These are phyloP conservation scores for Brachymystax lenok DNA, from an alignment of 2,797 vertebrate species.

Conservation along the genomic window DNA sequence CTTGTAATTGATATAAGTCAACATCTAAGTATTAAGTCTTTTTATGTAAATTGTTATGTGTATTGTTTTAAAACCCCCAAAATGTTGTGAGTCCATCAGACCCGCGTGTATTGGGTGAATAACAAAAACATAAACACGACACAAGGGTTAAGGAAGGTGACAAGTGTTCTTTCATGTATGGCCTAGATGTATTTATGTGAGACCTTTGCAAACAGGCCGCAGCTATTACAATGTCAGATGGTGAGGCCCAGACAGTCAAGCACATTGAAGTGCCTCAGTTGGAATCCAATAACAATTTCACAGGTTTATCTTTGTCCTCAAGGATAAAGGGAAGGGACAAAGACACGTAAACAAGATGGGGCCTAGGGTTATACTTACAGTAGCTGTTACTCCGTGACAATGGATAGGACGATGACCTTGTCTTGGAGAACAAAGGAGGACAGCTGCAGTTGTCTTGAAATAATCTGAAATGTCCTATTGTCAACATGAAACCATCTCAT, in stretches of 20 bases:
- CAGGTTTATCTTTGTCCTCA: slow-evolving; percentile 8
- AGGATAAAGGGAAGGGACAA: background rate
- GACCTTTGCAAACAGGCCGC: background rate
- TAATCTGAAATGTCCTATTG: background rate
- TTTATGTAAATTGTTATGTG: too few species aligned
- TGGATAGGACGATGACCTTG: background rate
- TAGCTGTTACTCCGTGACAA: background rate
- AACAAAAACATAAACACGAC: too few species aligned
- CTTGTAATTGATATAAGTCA: too few species aligned
- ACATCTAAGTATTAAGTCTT: too few species aligned
- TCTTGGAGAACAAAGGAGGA: background rate
- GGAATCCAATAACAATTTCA: background rate
- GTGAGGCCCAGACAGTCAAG: background rate
- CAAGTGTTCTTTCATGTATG: background rate
- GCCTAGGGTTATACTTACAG: background rate
- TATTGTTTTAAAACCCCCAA: too few species aligned
- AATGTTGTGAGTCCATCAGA: too few species aligned
- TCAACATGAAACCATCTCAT: background rate
- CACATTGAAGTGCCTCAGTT: background rate
- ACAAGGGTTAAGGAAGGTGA: background rate
- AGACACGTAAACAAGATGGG: background rate
- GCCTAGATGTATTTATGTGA: background rate
- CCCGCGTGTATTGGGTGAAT: too few species aligned
- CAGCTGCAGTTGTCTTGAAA: background rate
- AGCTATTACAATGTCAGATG: background rate